Percentiles rank a stretch among this genome's conserved stretches.
Conservation (phyloP, 2,113 vertebrate genomes). For the Scortum barcoo region DNA sequence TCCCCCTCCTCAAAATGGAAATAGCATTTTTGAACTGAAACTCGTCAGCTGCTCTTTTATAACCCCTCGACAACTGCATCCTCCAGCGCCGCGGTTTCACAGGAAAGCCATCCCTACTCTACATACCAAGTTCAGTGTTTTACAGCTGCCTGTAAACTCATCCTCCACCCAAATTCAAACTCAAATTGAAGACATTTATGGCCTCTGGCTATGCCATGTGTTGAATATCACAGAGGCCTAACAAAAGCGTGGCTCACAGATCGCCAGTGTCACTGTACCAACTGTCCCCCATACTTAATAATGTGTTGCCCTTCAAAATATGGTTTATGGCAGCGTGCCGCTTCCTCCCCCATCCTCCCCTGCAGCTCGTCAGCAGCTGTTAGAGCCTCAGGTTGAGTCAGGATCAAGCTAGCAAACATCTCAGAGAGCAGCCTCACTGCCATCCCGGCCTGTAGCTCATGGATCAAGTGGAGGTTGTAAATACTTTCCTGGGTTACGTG, state of each 20-base stretch:
- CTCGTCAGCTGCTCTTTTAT: slow-evolving; percentile 67
- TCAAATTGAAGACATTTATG: slow-evolving; percentile 78
- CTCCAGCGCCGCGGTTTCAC: slow-evolving; percentile 31
- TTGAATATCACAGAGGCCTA: slow-evolving; percentile 78
- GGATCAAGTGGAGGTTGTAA: slow-evolving; percentile 84
- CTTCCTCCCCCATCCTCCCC: slow-evolving; percentile 19
- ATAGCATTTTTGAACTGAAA: slow-evolving; percentile 27
- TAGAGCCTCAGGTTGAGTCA: slow-evolving; percentile 36
- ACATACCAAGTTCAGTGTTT: slow-evolving; percentile 84
- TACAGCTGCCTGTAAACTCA: slow-evolving; percentile 80
- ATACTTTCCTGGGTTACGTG: slow-evolving; percentile 78
- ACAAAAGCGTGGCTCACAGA: slow-evolving; percentile 53
- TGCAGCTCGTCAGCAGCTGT: slow-evolving; percentile 70
- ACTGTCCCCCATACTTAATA: slow-evolving; percentile 44
- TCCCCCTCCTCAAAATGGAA: slow-evolving; percentile 41
- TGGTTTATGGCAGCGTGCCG: slow-evolving; percentile 32
- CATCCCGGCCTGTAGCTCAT: slow-evolving; percentile 66
- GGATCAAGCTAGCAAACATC: slow-evolving; percentile 41
- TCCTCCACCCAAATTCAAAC: slow-evolving; percentile 80
- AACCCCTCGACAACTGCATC: slow-evolving; percentile 59
- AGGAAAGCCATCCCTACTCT: slow-evolving; percentile 51
- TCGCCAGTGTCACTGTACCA: slow-evolving; percentile 49
- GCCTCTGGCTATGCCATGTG: slow-evolving; percentile 54
- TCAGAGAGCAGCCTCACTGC: slow-evolving; percentile 28
- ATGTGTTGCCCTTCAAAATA: slow-evolving; percentile 27